Base-by-base conservation (phyloP, 1,140 invertebrate genomes). In the Eumeta japonica region DNA sequence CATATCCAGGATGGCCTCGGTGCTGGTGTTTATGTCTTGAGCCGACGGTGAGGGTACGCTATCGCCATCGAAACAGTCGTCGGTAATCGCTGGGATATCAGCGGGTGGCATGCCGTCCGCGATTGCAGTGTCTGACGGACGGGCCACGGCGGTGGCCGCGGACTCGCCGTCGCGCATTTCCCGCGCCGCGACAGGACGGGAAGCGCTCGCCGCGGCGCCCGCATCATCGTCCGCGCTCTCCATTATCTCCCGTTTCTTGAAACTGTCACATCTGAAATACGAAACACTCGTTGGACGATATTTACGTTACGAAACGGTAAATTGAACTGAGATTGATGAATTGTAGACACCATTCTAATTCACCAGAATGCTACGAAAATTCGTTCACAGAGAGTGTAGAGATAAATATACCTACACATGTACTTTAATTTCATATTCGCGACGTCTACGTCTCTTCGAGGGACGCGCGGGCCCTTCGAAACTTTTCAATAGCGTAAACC, bases 401-500 rank as follows among this genome's bases (percentile, higher is more conserved):
- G 54, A 61, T 61, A 59, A 62, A 62, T 75, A 66, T 75, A 76
- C 52, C 59, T 70, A 74, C 73, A 74, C 64, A 72, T 73, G 66
- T 73, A 74, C 56, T 74, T 68, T 60, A 74, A 64, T 75, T 58
- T 76, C 73, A 76, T 76, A 75, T 73, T 76, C 62, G 68, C 64
- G 56, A 62, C 59, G 64, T 68, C 64, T 64, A 57, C 51, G 57
- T 58, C 58, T 65, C 58, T 55, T 45, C 37, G 36, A 50, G 66
- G 50, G 48, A 62, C 55, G 43, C 65, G 56, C 58, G 52, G 57
- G 57, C 50, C 61, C 59, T 63, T 53, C 57, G 54, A 64, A 72
- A 66, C 53, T 58, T 50, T 62, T 76, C 60, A 74, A 63, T 56
- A 71, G 58, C 62, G 62, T 74, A 75, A 71, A 75, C 73, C 71